Evolutionary conservation across 2,113 vertebrate genomes (phyloP).

Genomic region (Notechis scutatus): DNA sequence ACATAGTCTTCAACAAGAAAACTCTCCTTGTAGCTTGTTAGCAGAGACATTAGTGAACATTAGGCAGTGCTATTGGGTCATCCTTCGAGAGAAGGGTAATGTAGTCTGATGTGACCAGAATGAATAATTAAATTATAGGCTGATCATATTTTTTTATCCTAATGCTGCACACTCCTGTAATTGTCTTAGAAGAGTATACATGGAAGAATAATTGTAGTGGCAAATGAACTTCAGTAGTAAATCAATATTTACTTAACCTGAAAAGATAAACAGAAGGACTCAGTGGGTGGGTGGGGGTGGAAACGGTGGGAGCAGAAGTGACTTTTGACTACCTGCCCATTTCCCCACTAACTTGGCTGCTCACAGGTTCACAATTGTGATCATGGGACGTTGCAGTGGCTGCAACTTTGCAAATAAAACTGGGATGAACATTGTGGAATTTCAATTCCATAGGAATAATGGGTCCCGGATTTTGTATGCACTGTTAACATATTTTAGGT

Average conservation of each 20-base stretch:
- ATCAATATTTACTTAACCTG: neutral
- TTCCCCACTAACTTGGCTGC: neutral
- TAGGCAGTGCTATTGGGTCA: neutral
- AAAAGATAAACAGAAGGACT: neutral
- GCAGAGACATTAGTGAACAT: neutral
- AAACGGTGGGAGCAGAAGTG: neutral
- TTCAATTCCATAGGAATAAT: neutral
- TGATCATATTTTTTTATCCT: neutral
- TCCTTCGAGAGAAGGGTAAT: neutral
- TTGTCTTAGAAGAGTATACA: neutral
- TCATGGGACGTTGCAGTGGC: neutral
- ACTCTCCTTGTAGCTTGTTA: neutral
- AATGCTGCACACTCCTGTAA: neutral
- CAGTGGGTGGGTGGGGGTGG: rapidly evolving
- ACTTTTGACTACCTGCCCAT: neutral
- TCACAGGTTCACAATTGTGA: neutral
- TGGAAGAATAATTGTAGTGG: neutral
- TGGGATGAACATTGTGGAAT: neutral
- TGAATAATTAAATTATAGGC: neutral
- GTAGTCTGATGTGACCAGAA: neutral
- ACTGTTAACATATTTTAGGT: neutral
- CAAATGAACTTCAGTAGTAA: neutral
- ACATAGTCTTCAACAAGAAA: neutral
- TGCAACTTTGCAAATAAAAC: neutral
- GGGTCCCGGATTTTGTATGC: neutral